Evolutionary conservation across 2,888 invertebrate species (phyloP).

Genomic region (Muschampia plurimacula): DNA sequence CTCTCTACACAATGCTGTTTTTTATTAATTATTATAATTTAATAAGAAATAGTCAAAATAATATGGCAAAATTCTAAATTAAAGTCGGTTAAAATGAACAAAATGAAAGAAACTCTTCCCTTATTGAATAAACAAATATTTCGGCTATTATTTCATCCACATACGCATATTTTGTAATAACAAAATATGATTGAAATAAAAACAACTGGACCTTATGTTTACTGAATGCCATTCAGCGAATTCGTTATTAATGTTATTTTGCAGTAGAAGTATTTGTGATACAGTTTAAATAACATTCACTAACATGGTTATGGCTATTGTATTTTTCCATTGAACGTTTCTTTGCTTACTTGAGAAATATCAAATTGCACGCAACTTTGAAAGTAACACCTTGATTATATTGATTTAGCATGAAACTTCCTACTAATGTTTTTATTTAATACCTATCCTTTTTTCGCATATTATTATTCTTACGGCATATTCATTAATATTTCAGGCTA

Average conservation of each 20-base stretch:
- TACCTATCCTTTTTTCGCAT: slow-evolving; percentile 39
- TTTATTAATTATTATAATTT: no score
- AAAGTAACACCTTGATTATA: slow-evolving; percentile 6
- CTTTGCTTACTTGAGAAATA: slow-evolving; percentile 7
- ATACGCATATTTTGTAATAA: neutral
- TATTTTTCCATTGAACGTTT: slow-evolving; percentile 9
- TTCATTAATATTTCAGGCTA: slow-evolving; percentile 85
- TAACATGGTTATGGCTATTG: slow-evolving; percentile 24
- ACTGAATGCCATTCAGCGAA: slow-evolving; percentile 25
- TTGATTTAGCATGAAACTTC: slow-evolving; percentile 27
- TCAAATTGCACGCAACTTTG: slow-evolving; percentile 27
- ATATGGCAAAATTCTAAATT: no score
- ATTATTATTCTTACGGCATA: slow-evolving; percentile 68
- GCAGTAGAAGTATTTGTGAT: slow-evolving; percentile 35
- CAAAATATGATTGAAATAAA: neutral
- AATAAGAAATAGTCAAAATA: no score
- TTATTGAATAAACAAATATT: neutral
- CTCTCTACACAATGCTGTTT: no score
- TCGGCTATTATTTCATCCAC: neutral
- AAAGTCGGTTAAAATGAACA: no score
- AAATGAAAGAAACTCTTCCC: slow-evolving; percentile 62
- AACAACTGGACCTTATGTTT: slow-evolving; percentile 1
- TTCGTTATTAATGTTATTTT: neutral
- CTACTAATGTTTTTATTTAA: slow-evolving; percentile 25
- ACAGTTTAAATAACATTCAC: slow-evolving; percentile 27